Evolutionary conservation across 2,888 invertebrate genomes (phyloP).

Genomic region (Sussaba pulchella): DNA sequence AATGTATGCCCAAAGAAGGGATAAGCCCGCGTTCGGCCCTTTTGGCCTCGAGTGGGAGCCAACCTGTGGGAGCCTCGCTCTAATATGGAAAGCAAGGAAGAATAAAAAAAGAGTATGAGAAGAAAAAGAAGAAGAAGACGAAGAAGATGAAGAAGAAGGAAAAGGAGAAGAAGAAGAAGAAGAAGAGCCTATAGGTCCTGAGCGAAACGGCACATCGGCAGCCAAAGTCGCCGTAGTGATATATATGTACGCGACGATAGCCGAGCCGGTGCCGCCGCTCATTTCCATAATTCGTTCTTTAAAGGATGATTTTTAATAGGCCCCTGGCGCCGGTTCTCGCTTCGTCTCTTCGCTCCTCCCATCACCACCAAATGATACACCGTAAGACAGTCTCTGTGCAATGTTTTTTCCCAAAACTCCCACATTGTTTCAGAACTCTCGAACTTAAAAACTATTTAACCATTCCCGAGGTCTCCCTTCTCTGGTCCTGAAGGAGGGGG

Average conservation of each 20-base stretch:
- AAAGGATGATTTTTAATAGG: slow-evolving; percentile 83
- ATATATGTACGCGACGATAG: slow-evolving; percentile 59
- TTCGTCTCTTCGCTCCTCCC: slow-evolving; percentile 17
- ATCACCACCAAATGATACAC: slow-evolving; percentile 28
- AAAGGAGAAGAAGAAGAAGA: slow-evolving; percentile 44
- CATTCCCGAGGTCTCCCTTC: not conserved
- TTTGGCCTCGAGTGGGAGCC: slow-evolving; percentile 63
- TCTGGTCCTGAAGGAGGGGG: too few relatives aligned
- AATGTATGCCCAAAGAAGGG: slow-evolving; percentile 49
- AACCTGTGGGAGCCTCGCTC: slow-evolving; percentile 79
- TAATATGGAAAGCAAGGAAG: slow-evolving; percentile 79
- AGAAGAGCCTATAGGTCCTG: slow-evolving; percentile 30
- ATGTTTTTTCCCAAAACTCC: not conserved
- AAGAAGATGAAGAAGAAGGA: slow-evolving; percentile 31
- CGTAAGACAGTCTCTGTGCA: slow-evolving; percentile 21
- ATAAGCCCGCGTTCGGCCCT: slow-evolving; percentile 34
- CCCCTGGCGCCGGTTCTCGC: slow-evolving; percentile 79
- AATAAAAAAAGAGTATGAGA: slow-evolving; percentile 33
- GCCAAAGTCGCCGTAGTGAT: slow-evolving; percentile 43
- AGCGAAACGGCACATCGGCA: slow-evolving; percentile 62
- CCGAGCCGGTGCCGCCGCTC: slow-evolving; percentile 70
- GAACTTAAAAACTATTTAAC: not conserved
- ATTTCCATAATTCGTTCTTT: slow-evolving; percentile 83
- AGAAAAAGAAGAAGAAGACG: too few relatives aligned
- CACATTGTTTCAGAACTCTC: slow-evolving; percentile 26